phyloP scores from a whole-genome alignment of 2,888 invertebrate species.

The Gymnocheta viridis region DNA sequence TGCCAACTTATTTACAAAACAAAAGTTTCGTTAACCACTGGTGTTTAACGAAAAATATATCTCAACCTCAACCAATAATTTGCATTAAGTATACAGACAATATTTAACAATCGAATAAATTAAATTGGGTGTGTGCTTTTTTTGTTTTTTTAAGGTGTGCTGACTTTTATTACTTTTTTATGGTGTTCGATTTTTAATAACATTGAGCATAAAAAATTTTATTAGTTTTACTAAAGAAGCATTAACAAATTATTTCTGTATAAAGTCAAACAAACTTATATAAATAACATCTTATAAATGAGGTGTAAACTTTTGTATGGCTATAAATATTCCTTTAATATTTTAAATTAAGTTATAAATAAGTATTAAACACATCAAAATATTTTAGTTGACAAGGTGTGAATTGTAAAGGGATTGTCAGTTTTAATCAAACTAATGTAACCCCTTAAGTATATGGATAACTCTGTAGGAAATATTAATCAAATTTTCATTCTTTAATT shows the following conservation, averaged over 20 bases:
- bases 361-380: neutral
- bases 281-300: neutral
- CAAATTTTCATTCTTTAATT: constrained; percentile 32
- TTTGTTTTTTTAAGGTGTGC: constrained; percentile 21
- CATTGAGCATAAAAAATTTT: neutral
- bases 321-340: neutral
- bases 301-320: neutral
- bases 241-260: neutral
- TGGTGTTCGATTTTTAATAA: neutral
- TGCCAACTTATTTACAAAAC: no score
- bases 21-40: no score
- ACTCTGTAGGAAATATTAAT: constrained; percentile 11
- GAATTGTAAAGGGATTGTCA: constrained; percentile 42
- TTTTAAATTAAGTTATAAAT: constrained; percentile 6
- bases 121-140: constrained; percentile 27
- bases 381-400: constrained; percentile 34
- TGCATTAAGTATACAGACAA: neutral
- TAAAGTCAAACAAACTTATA: neutral
- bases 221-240: neutral
- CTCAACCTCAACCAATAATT: neutral
- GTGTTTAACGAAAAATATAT: neutral
- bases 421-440: constrained; percentile 30
- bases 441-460: neutral
- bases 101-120: constrained; percentile 16
- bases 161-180: neutral